Evolutionary conservation across 2,797 vertebrate genomes (phyloP).

Genomic region (Poeciliopsis gracilis): DNA sequence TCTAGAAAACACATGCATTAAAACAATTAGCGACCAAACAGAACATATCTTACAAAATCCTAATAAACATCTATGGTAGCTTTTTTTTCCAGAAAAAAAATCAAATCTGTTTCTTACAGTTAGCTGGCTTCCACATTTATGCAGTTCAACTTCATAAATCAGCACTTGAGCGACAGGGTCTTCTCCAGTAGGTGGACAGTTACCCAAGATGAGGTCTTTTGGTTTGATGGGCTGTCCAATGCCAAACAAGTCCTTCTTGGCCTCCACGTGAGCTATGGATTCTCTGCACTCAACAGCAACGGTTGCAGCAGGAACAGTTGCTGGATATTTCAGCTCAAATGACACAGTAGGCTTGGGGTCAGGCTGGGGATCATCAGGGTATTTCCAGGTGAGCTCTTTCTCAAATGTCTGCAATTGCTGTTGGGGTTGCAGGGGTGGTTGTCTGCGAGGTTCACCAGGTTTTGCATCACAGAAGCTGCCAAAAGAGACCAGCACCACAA

Average conservation of each 20-base stretch:
- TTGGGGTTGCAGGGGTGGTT: neutral
- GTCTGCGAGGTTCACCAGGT: neutral
- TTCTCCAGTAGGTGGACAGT: conserved; percentile 41
- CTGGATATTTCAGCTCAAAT: conserved; percentile 41
- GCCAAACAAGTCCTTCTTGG: conserved; percentile 73
- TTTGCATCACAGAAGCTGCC: conserved; percentile 49
- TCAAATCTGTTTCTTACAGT: conserved; percentile 33
- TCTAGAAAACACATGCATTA: conserved; percentile 48
- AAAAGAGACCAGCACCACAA: conserved; percentile 61
- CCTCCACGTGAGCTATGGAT: conserved; percentile 50
- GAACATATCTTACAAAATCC: neutral
- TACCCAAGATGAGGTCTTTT: conserved; percentile 63
- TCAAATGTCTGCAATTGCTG: conserved; percentile 62
- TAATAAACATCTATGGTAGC: neutral
- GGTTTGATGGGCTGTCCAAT: conserved; percentile 60
- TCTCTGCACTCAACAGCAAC: conserved; percentile 71
- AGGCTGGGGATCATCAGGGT: conserved; percentile 48
- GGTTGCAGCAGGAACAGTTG: conserved; percentile 34
- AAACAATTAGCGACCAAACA: conserved; percentile 5
- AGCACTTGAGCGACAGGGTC: conserved; percentile 46
- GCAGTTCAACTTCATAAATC: conserved; percentile 67
- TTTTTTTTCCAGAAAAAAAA: neutral
- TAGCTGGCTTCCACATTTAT: conserved; percentile 60
- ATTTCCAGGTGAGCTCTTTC: conserved; percentile 57
- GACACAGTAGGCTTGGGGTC: neutral